Conservation (phyloP, 2,113 vertebrate species). For the Istiophorus platypterus region DNA sequence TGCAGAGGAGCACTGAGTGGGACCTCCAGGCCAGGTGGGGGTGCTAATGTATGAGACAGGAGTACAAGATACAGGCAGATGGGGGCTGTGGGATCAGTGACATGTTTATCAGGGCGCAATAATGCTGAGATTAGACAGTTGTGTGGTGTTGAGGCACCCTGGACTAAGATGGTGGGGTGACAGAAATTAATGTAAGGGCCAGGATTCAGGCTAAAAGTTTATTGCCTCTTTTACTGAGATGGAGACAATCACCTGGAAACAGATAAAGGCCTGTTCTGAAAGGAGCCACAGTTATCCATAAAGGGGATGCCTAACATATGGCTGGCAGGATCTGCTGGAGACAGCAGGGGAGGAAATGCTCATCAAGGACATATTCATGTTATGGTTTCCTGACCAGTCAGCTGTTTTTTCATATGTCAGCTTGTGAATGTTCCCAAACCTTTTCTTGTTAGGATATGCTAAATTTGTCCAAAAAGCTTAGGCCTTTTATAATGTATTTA, state of each 20-base stretch:
- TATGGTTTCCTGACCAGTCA: background rate
- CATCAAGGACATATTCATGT: background rate
- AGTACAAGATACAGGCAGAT: too few relatives aligned
- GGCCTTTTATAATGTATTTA: background rate
- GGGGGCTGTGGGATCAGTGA: too few relatives aligned
- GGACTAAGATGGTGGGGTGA: background rate
- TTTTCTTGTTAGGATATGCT: background rate
- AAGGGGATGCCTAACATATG: too few relatives aligned
- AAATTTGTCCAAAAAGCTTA: background rate
- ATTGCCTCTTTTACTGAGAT: background rate
- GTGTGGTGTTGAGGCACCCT: background rate
- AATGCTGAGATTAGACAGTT: background rate
- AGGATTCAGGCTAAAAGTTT: background rate
- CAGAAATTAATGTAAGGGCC: background rate
- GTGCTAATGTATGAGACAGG: too few relatives aligned
- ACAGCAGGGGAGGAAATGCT: background rate
- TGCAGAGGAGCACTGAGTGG: too few relatives aligned
- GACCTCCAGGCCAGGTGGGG: too few relatives aligned
- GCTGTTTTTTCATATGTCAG: background rate
- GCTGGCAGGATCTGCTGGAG: background rate
- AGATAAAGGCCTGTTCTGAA: background rate
- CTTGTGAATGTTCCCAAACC: background rate
- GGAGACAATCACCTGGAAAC: background rate
- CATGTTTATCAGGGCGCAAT: background rate
- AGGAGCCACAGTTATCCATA: background rate